phyloP scores from a whole-genome alignment of 2,888 invertebrate species.

The Lepidocyrtoides sp. region DNA sequence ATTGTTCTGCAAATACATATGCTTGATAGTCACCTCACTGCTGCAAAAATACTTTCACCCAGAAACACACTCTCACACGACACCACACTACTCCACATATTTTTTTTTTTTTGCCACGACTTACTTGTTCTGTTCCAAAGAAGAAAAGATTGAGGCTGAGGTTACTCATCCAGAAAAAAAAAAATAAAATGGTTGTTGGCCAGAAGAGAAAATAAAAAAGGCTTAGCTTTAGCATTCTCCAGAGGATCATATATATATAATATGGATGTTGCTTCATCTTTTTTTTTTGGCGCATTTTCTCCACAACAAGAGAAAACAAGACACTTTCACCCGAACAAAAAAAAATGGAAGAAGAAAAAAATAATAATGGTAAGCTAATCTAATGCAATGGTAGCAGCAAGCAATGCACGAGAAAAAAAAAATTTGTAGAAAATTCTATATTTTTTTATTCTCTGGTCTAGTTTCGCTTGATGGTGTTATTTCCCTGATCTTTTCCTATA shows the following conservation, averaged over 20 bases:
- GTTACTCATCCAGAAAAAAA: constrained; percentile 68
- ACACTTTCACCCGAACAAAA: not conserved
- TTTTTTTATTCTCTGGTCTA: not conserved
- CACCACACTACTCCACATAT: not conserved
- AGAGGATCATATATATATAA: too few relatives aligned
- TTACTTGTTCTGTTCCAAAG: not conserved
- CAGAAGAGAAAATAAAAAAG: constrained; percentile 67
- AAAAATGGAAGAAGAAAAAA: not conserved
- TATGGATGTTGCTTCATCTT: constrained; percentile 50
- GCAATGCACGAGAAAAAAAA: not conserved
- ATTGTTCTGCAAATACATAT: too few relatives aligned
- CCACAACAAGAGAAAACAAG: constrained; percentile 29
- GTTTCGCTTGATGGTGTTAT: not conserved
- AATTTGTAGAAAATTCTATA: not conserved
- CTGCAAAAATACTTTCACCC: too few relatives aligned
- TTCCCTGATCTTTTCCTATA: not conserved
- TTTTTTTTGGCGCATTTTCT: constrained; percentile 52
- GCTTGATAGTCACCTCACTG: too few relatives aligned
- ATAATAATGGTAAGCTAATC: constrained; percentile 43
- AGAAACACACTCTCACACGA: not conserved
- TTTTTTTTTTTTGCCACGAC: not conserved
- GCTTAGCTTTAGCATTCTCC: constrained; percentile 57
- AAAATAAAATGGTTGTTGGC: constrained; percentile 68
- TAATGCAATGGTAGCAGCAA: constrained; percentile 1
- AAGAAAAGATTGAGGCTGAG: constrained; percentile 67